A percentile compares a stretch with the other conserved stretches of the same genome.
phyloP scores from a whole-genome alignment of 2,797 vertebrate species.

The Spinibarbus caldwelli region DNA sequence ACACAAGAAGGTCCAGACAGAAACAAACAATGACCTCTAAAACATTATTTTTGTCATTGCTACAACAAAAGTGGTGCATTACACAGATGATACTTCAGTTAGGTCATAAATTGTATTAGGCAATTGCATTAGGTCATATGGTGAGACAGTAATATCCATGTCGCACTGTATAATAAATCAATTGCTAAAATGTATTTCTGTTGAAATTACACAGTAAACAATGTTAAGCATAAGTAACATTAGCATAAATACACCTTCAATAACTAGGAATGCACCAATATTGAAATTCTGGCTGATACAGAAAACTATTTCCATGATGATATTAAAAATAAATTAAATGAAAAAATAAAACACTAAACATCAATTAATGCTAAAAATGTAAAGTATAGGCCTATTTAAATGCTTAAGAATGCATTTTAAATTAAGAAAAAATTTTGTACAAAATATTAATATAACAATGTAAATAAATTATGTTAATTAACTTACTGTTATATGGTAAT shows the following conservation, averaged over 20 bases:
- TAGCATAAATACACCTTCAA: too few relatives aligned
- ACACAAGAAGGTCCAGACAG: not conserved
- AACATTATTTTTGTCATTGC: not conserved
- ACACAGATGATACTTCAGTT: not conserved
- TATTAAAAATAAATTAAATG: not conserved
- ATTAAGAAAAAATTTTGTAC: not conserved
- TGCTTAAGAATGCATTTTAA: not conserved
- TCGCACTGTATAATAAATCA: not conserved
- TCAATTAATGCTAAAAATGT: not conserved
- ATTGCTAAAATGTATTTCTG: not conserved
- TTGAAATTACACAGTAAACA: not conserved
- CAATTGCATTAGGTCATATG: not conserved
- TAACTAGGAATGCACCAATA: not conserved
- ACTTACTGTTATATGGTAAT: not conserved
- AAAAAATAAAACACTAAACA: not conserved
- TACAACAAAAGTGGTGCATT: not conserved
- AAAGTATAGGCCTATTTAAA: not conserved
- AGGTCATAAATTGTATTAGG: not conserved
- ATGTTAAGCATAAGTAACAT: not conserved
- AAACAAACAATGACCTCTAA: not conserved
- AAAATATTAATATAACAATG: not conserved
- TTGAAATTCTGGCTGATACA: not conserved
- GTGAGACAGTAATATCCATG: not conserved
- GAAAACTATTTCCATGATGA: not conserved
- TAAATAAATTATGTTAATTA: not conserved